A percentile compares a stretch with the other conserved stretches of the same genome.
phyloP scores from a whole-genome alignment of 1,140 invertebrate species.

The Sweltsa coloradensis region DNA sequence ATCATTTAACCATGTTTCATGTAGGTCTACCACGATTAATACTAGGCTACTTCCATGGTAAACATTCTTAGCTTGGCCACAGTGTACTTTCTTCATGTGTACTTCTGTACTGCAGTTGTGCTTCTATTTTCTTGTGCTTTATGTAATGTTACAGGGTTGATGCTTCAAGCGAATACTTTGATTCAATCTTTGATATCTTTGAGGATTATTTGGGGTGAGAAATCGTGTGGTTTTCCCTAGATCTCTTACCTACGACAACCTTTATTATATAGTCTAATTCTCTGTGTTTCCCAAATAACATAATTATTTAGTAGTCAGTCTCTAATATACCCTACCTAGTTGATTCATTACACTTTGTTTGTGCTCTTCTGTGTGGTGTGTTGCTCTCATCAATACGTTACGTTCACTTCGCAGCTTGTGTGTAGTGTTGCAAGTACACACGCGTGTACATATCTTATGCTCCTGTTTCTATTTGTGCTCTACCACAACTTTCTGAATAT shows the following conservation, averaged over 20 bases:
- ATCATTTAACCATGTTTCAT: neutral
- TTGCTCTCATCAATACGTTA: no score
- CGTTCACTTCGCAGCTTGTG: no score
- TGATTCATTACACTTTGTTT: neutral
- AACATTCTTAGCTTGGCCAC: neutral
- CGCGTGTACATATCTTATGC: no score
- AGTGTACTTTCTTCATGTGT: neutral
- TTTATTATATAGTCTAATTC: neutral
- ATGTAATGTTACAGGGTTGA: slow-evolving; percentile 17
- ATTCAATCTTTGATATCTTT: slow-evolving; percentile 20
- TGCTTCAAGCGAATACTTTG: slow-evolving; percentile 17
- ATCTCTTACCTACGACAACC: neutral
- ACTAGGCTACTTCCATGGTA: neutral
- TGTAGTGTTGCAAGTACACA: no score
- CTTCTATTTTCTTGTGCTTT: no score
- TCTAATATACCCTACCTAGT: neutral
- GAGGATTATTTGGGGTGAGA: slow-evolving; percentile 18
- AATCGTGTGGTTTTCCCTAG: slow-evolving; percentile 1
- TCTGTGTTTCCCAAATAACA: neutral
- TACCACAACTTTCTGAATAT: no score
- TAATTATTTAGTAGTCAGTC: neutral
- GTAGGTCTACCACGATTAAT: neutral
- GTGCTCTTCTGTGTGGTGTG: no score
- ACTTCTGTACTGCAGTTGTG: no score
- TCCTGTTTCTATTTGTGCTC: no score